Conservation (phyloP, 2,888 invertebrate species). For the Digitonthophagus gazella region DNA sequence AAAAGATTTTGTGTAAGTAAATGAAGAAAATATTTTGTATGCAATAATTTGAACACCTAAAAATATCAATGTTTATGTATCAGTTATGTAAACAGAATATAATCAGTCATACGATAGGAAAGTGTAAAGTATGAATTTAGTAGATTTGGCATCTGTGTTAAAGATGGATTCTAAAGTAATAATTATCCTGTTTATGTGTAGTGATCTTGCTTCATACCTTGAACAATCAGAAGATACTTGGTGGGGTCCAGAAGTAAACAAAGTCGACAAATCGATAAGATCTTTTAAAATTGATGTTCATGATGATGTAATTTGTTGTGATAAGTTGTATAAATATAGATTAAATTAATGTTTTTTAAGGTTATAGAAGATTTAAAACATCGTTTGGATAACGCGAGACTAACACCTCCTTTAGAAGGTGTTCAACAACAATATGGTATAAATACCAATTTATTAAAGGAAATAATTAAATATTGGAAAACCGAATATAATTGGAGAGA, state of each 20-base stretch:
- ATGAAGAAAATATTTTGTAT: no score
- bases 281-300: conserved; percentile 60
- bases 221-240: conserved; percentile 50
- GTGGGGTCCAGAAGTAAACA: conserved; percentile 57
- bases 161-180: no score
- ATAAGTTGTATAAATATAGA: not conserved
- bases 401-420: conserved; percentile 61
- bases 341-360: conserved; percentile 35
- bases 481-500: conserved; percentile 67
- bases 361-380: conserved; percentile 56
- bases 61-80: no score
- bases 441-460: conserved; percentile 65
- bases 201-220: no score
- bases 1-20: no score
- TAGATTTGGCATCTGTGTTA: no score
- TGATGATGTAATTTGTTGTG: conserved; percentile 53
- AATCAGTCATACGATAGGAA: no score
- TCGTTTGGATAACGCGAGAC: conserved; percentile 54
- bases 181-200: no score
- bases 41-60: no score
- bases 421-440: conserved; percentile 79
- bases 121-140: no score
- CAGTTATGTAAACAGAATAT: no score
- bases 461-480: conserved; percentile 75
- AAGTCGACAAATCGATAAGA: conserved; percentile 54